These are phyloP conservation scores for Heliconius sara DNA, from an alignment of 2,888 invertebrate species.

Conservation along the genomic window DNA sequence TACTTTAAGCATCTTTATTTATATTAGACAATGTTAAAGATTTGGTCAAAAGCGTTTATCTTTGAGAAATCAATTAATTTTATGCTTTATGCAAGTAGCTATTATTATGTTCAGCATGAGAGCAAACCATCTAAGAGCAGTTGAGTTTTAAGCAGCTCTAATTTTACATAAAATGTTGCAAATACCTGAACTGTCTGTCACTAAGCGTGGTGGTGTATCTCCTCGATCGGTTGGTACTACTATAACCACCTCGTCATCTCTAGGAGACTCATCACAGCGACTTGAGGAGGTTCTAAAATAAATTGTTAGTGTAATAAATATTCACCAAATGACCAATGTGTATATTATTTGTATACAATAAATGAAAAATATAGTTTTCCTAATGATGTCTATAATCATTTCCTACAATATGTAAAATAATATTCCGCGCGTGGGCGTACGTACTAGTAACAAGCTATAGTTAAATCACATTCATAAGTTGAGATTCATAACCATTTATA, in stretches of 20 bases:
- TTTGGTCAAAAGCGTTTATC: neutral
- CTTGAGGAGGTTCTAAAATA: slow-evolving; percentile 69
- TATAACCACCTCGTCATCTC: slow-evolving; percentile 79
- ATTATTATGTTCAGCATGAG: neutral
- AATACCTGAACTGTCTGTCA: slow-evolving; percentile 86
- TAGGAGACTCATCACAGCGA: slow-evolving; percentile 73
- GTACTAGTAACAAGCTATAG: neutral
- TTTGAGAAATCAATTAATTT: slow-evolving; percentile 13
- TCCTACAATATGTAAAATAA: neutral
- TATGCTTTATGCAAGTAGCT: slow-evolving; percentile 5
- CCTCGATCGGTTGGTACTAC: slow-evolving; percentile 77
- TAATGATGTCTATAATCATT: neutral
- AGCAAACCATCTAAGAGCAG: neutral
- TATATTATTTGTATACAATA: neutral
- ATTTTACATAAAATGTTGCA: slow-evolving; percentile 28
- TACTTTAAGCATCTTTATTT: neutral
- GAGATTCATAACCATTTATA: neutral
- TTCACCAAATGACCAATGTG: neutral
- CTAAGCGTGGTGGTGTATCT: slow-evolving; percentile 83
- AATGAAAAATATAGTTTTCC: neutral
- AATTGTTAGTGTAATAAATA: neutral
- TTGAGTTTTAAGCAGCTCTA: neutral
- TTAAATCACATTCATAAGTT: neutral
- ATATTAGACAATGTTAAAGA: neutral
- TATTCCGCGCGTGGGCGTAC: neutral